Evolutionary conservation across 2,113 vertebrate genomes (phyloP), one percentile per base, ranked within the genome.

Genomic region (Furnarius figulus): DNA sequence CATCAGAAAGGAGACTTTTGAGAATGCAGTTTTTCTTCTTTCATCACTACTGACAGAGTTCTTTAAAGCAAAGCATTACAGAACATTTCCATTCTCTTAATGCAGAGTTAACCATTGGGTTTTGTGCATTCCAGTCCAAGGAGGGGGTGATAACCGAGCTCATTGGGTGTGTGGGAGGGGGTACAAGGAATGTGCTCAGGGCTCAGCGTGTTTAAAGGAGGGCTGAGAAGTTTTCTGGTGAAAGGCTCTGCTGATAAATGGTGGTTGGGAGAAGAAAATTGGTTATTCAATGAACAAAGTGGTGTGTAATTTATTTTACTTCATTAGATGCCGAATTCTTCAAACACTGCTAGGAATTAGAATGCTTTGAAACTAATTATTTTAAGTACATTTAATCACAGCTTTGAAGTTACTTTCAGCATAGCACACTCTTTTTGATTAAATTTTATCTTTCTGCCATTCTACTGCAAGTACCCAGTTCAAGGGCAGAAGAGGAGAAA

Each of bases 271-370:
- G 77, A 85, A 90, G 76, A 90, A 97, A 97, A 98, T 91, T 96
- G 95, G 91, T 98, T 98, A 96, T 97, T 97, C 95, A 95, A 66
- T 97, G 97, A 97, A 96, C 93, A 92, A 93, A 97, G 90, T 94
- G 59, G 85, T 85, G 62, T 84, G 94, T 70, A 97, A 98, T 97
- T 97, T 98, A 97, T 98, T 98, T 97, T 97, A 97, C 86, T 98
- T 97, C 94, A 96, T 98, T 97, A 98, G 93, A 96, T 78, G 95
- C 93, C 89, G 97, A 96, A 97, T 97, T 95, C 79, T 97, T 97
- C 49, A 97, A 98, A 95, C 88, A 77, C 68, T 92, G 61, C 78
- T 92, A 84, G 82, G 96, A 97, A 97, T 96, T 94, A 92, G 91
- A 96, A 93, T 90, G 89, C 93, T 97, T 95, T 97, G 96, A 96